Base-by-base conservation (phyloP, 2,888 invertebrate genomes). In the Tromatobia lineatoria region DNA sequence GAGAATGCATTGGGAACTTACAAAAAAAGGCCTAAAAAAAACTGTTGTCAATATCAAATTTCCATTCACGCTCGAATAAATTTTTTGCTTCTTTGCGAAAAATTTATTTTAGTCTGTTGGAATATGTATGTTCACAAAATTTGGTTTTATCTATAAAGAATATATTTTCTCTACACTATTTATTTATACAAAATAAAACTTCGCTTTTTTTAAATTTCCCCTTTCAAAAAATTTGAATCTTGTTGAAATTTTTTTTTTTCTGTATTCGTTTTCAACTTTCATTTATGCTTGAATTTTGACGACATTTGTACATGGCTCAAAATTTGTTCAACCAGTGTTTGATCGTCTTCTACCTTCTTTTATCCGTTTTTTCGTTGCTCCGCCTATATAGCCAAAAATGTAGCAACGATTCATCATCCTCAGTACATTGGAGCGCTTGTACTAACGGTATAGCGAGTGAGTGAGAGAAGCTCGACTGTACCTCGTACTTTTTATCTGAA, bases 401-500 rank as follows among this genome's bases (percentile, higher is more conserved):
- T 52, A 11, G n/a, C 18, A 20, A 34, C 23, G 11, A 74, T 85
- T 87, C 76, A 82, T 84, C 74, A 77, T 76, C 66, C 78, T 76
- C 50, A 80, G 82, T 67, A 66, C 67, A 61, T 73, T 67, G 13
- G 38, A 61, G 50, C 59, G 38, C 34, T 45, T 50, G 23, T 52
- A 52, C 66, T 42, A 75, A 66, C 50, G 74, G 38, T 50, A 23
- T 20, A 52, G 54, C 29, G 50, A 61, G 38, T 61, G 34, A 45
- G 29, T 59, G 77, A 50, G 38, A 52, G 61, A 70, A 75, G 66
- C 34, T 23, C 76, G 59, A 61, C 67, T 20, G 23, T 88, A 88
- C 88, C 88, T 84, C 76, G 61, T 57, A 85, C 83, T 90, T 89
- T 88, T 89, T 88, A 88, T 88, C 87, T 82, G 85, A 88, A 88